Conservation (phyloP, 2,888 invertebrate genomes). For the Apomyelois bistriatella region DNA sequence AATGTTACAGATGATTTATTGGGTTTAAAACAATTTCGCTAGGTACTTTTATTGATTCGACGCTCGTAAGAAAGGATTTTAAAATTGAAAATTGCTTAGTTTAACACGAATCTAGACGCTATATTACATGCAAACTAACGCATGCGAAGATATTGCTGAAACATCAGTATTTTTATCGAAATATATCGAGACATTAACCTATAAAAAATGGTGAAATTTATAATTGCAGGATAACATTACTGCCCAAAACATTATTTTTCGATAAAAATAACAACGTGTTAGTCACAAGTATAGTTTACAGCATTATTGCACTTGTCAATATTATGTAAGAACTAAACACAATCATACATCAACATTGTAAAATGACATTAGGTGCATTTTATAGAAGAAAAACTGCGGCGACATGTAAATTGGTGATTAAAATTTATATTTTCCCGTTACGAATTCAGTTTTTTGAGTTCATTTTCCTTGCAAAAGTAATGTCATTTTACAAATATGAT, state of each 20-base stretch:
- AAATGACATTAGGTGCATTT: slow-evolving; percentile 16
- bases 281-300: slow-evolving; percentile 18
- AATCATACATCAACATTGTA: slow-evolving; percentile 15
- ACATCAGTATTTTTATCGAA: slow-evolving; percentile 12
- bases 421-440: too few species aligned
- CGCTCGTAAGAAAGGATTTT: slow-evolving; percentile 29
- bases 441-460: too few species aligned
- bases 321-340: slow-evolving; percentile 33
- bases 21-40: too few species aligned
- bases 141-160: slow-evolving; percentile 29
- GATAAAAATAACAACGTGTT: slow-evolving; percentile 15
- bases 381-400: not conserved
- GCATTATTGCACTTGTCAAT: slow-evolving; percentile 14
- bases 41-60: slow-evolving; percentile 19
- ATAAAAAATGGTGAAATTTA: not conserved
- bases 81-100: slow-evolving; percentile 29
- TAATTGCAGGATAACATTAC: too few species aligned
- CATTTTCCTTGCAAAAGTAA: not conserved
- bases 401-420: too few species aligned
- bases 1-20: too few species aligned
- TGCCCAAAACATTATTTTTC: not conserved
- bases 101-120: slow-evolving; percentile 37
- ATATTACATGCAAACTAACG: slow-evolving; percentile 41
- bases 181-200: too few species aligned
- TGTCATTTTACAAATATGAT: slow-evolving; percentile 19